These are phyloP conservation scores for Zoanthus sociatus DNA, from an alignment of 92 coral and sea anemone species.

Conservation along the genomic window DNA sequence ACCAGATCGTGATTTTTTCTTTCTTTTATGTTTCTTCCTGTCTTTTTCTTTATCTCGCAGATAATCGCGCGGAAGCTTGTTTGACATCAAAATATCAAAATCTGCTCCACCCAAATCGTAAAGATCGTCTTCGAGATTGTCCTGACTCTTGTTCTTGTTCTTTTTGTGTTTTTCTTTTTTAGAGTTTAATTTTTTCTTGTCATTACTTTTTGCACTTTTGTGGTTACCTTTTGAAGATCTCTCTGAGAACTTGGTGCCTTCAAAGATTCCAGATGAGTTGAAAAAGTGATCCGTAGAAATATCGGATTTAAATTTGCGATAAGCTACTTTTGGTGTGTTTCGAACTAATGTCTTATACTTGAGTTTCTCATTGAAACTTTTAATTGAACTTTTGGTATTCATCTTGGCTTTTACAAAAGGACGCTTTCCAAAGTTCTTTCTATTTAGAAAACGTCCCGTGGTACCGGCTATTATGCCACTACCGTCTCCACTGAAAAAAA, in stretches of 20 bases:
- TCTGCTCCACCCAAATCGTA: constrained; percentile 92
- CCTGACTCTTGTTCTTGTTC: background rate
- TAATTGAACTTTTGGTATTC: background rate
- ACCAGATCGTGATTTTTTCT: background rate
- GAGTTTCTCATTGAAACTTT: background rate
- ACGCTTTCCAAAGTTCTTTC: background rate
- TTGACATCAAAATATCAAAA: constrained; percentile 90
- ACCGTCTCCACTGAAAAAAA: background rate
- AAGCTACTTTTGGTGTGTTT: background rate
- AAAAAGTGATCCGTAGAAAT: constrained; percentile 19
- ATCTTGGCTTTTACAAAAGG: background rate
- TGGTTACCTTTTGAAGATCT: constrained; percentile 7
- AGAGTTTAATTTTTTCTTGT: background rate
- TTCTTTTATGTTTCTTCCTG: constrained; percentile 1
- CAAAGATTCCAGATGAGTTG: constrained; percentile 7
- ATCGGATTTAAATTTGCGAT: background rate
- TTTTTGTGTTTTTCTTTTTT: background rate
- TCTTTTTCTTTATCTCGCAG: constrained; percentile 42
- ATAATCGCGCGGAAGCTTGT: constrained; percentile 81
- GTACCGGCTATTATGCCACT: background rate
- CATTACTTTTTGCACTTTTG: constrained; percentile 5
- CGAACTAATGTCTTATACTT: background rate
- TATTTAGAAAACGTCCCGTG: background rate
- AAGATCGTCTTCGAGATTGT: constrained; percentile 42
- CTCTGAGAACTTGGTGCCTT: constrained; percentile 23